phyloP scores from a whole-genome alignment of 2,113 vertebrate species.

The Chaetodon auriga region DNA sequence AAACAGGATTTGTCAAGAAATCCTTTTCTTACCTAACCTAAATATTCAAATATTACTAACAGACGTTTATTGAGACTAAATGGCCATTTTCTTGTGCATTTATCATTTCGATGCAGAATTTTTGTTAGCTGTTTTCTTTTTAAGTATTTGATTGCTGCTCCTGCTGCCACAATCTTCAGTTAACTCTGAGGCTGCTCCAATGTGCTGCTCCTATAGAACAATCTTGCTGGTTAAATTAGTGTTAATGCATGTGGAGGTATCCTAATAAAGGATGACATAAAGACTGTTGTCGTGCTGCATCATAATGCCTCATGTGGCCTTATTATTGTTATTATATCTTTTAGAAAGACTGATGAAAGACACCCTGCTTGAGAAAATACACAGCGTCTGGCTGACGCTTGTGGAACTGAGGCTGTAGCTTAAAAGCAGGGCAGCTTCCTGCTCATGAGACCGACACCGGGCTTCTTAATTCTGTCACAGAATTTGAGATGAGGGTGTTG shows the following conservation, averaged over 20 bases:
- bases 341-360: slow-evolving; percentile 14
- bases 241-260: not conserved
- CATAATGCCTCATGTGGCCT: not conserved
- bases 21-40: no score
- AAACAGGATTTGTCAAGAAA: no score
- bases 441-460: slow-evolving; percentile 24
- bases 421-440: not conserved
- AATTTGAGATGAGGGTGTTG: slow-evolving; percentile 28
- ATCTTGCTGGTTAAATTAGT: not conserved
- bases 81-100: not conserved
- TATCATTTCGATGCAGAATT: not conserved
- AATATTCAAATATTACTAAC: no score
- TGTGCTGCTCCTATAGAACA: not conserved
- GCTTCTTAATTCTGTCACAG: slow-evolving; percentile 19
- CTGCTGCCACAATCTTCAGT: not conserved
- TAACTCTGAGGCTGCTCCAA: no score
- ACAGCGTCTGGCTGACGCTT: not conserved
- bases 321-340: slow-evolving; percentile 14
- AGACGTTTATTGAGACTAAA: no score
- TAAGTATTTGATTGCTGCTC: not conserved
- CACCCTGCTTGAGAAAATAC: slow-evolving; percentile 4
- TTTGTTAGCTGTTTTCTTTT: not conserved
- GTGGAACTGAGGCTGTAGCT: slow-evolving; percentile 1
- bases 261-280: not conserved
- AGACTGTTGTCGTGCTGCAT: slow-evolving; percentile 2